phyloP scores from a whole-genome alignment of 2,113 vertebrate genomes.

The Coryphaenoides rupestris region DNA sequence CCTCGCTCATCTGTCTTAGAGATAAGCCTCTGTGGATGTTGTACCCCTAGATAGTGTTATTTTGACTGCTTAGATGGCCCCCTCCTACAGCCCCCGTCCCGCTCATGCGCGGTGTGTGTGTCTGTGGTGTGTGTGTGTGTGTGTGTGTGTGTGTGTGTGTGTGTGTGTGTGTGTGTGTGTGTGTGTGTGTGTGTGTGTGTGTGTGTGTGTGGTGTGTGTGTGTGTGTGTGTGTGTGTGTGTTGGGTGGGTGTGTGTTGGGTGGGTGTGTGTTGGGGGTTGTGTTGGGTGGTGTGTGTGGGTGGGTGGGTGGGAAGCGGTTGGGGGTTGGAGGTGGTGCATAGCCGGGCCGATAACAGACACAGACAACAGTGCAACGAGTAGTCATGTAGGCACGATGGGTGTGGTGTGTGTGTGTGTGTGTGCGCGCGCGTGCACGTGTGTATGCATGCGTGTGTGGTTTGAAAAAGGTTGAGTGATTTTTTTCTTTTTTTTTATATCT shows the following conservation, averaged over 20 bases:
- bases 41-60: constrained; percentile 52
- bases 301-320: neutral
- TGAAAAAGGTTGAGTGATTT: neutral
- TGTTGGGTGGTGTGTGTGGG: constrained; percentile 6
- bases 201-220: constrained; percentile 2
- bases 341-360: constrained; percentile 45
- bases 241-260: constrained; percentile 8
- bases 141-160: constrained; percentile 1
- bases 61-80: constrained; percentile 50
- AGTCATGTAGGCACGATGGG: constrained; percentile 9
- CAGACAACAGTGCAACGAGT: constrained; percentile 37
- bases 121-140: too few relatives aligned
- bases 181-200: neutral
- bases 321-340: neutral
- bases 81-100: constrained; percentile 1
- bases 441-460: neutral
- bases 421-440: neutral
- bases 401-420: constrained; percentile 9
- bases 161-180: constrained; percentile 3
- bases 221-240: constrained; percentile 15
- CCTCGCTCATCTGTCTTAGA: constrained; percentile 12
- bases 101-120: neutral
- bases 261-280: constrained; percentile 6
- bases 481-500: too few relatives aligned
- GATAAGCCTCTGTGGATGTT: constrained; percentile 43